These are phyloP conservation scores for Berghia stephanieae DNA, from an alignment of 1,140 invertebrate species.

Conservation along the genomic window DNA sequence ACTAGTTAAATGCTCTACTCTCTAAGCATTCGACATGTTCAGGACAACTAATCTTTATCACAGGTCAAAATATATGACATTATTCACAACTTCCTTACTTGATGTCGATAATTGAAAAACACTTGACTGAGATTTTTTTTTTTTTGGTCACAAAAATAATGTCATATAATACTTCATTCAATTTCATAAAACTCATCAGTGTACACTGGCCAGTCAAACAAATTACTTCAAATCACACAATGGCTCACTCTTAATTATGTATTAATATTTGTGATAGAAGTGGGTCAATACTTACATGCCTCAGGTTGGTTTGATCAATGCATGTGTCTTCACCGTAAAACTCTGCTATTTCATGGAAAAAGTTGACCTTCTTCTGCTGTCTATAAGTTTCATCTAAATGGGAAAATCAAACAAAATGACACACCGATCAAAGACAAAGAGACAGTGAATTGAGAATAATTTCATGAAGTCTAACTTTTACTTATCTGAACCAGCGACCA, in stretches of 20 bases:
- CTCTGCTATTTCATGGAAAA: conserved; percentile 26
- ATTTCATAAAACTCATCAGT: background rate
- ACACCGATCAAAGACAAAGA: no score
- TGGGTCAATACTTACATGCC: conserved; percentile 23
- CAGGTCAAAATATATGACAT: no score
- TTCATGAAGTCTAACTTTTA: background rate
- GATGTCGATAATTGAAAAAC: background rate
- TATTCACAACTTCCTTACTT: no score
- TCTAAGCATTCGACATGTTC: no score
- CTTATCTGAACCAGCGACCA: background rate
- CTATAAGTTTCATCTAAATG: background rate
- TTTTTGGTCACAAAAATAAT: no score
- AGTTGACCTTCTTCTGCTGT: background rate
- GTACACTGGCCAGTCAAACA: background rate
- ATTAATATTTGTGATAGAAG: background rate
- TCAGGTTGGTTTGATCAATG: conserved; percentile 11
- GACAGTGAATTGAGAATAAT: background rate
- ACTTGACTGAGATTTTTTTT: no score
- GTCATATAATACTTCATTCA: background rate
- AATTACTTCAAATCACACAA: background rate
- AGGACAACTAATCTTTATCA: no score
- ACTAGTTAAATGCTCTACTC: no score
- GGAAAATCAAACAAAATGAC: no score
- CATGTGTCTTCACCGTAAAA: conserved; percentile 2
- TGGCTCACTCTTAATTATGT: background rate